phyloP scores from a whole-genome alignment of 2,797 vertebrate genomes.

The Anolis apletophallus region DNA sequence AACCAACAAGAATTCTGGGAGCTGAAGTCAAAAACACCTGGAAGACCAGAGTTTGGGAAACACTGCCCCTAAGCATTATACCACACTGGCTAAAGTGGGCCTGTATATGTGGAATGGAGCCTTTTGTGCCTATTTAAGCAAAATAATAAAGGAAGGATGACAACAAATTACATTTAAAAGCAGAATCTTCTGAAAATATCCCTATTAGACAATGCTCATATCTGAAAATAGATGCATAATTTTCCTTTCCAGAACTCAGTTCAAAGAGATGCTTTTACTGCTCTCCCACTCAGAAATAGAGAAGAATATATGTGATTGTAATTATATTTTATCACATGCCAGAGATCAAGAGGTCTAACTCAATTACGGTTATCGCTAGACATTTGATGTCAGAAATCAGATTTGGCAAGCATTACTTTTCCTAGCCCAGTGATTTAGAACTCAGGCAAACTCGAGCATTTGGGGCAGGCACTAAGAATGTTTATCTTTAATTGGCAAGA shows the following conservation, averaged over 20 bases:
- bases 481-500: background rate
- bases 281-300: background rate
- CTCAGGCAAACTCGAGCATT: background rate
- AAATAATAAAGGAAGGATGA: background rate
- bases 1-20: too few species aligned
- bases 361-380: background rate
- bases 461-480: constrained; percentile 14
- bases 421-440: background rate
- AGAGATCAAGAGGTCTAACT: constrained; percentile 17
- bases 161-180: constrained; percentile 8
- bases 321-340: constrained; percentile 29
- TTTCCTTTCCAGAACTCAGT: constrained; percentile 4
- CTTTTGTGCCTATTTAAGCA: background rate
- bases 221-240: constrained; percentile 14
- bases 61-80: background rate
- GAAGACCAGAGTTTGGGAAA: too few species aligned
- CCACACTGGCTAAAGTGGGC: background rate
- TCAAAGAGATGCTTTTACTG: constrained; percentile 1
- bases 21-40: too few species aligned
- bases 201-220: background rate
- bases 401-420: background rate
- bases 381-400: constrained; percentile 26
- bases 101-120: background rate
- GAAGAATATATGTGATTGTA: constrained; percentile 2
- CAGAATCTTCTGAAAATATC: background rate